These are phyloP conservation scores for Oenanthe oenanthe DNA, from an alignment of 2,113 vertebrate genomes.

Conservation along the genomic window DNA sequence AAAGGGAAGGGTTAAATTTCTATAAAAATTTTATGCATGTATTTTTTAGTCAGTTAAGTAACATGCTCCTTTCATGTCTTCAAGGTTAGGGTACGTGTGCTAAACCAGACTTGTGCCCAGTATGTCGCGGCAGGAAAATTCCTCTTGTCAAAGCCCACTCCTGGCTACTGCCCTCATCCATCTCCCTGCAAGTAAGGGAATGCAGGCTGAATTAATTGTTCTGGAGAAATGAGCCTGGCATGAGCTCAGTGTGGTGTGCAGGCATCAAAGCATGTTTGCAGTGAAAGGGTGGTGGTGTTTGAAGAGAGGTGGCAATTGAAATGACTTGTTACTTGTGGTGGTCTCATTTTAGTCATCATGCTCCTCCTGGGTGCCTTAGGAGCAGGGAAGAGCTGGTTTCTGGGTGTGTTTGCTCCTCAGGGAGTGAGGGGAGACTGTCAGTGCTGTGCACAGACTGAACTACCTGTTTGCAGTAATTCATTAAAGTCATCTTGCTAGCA, in stretches of 20 bases:
- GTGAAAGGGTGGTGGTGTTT: not conserved
- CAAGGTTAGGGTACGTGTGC: not conserved
- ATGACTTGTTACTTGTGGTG: not conserved
- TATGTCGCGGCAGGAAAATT: not conserved
- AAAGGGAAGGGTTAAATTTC: not conserved
- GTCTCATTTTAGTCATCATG: accelerated
- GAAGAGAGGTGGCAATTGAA: not conserved
- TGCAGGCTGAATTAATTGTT: not conserved
- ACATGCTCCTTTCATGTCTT: not conserved
- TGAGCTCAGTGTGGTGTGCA: not conserved
- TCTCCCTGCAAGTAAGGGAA: not conserved
- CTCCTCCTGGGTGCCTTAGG: not conserved
- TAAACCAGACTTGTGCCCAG: no score
- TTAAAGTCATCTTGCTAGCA: not conserved
- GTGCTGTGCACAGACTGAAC: not conserved
- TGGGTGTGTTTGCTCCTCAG: accelerated
- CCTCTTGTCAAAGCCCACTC: not conserved
- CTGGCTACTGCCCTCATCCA: not conserved
- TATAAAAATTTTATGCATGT: not conserved
- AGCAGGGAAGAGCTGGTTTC: not conserved
- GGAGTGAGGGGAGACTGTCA: not conserved
- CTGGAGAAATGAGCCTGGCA: not conserved
- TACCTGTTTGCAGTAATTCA: not conserved
- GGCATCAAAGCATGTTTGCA: not conserved
- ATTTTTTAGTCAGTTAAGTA: not conserved